Base-by-base conservation (phyloP, 2,113 vertebrate genomes). In the Grammomys surdaster region DNA sequence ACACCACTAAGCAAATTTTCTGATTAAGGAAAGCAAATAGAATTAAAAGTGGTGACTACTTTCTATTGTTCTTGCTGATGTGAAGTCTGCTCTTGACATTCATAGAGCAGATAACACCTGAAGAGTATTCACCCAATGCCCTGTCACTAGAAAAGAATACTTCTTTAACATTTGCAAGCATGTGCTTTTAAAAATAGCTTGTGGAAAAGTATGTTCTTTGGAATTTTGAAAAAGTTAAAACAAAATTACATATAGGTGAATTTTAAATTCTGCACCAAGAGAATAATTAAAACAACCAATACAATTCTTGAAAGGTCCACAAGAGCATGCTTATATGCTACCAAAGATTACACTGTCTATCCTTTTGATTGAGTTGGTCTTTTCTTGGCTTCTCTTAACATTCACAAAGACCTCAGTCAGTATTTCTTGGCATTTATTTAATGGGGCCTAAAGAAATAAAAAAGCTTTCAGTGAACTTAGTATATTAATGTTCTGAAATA, bases 201-300 rank as follows among this genome's bases (percentile, higher is more conserved):
- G 56, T 72, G 73, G 58, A 36, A 89, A 96, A 96, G 63, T 67
- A 86, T 36, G 14, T 82, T 65, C 31, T 36, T 95, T 95, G 86
- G 76, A 93, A 89, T 75, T 91, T 17, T 92, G 56, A 96, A 90
- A 77, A 95, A 90, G 82, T 63, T 22, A 89, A 93, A 92, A 93
- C 26, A 93, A 96, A 95, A 95, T 97, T 88, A 92, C 51, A 14
- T 12, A 88, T 92, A 3, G 36, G 36, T 73, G 8, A 70, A 81
- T 78, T 54, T 70, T 94, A 93, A 92, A 91, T 86, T 95, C 70
- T 95, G 13, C 19, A 90, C 48, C 86, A 88, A 40, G 20, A 95
- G 1, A 28, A 43, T 88, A 85, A 92, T 77, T 51, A 95, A 88
- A 95, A 75, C 16, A 82, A 70, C 88, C 24, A 81, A 65, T 14